These are phyloP conservation scores for Nothocercus julius DNA, from an alignment of 2,113 vertebrate genomes.

Conservation along the genomic window DNA sequence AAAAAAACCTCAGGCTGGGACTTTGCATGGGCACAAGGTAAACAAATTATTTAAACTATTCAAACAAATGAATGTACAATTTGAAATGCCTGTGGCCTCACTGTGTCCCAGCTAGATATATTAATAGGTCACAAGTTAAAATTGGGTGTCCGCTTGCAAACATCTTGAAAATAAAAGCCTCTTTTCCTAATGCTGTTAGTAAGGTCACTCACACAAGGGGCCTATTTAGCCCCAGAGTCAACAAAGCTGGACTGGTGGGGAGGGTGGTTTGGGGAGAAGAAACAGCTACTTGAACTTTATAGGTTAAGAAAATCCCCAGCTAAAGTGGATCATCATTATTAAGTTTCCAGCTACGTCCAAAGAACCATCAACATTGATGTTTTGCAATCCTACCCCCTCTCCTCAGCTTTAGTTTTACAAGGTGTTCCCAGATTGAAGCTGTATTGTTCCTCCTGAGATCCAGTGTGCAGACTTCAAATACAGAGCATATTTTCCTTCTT, in stretches of 20 bases:
- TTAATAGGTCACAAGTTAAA: slow-evolving; percentile 61
- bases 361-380: slow-evolving; percentile 34
- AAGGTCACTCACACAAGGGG: slow-evolving; percentile 5
- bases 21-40: background rate
- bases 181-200: background rate
- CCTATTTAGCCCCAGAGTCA: slow-evolving; percentile 37
- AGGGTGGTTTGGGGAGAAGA: slow-evolving; percentile 46
- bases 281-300: slow-evolving; percentile 68
- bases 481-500: background rate
- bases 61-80: slow-evolving; percentile 35
- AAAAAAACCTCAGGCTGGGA: background rate
- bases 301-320: slow-evolving; percentile 67
- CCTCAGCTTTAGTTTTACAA: slow-evolving; percentile 28
- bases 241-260: slow-evolving; percentile 23
- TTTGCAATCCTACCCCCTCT: background rate
- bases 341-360: slow-evolving; percentile 64
- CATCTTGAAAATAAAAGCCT: slow-evolving; percentile 36
- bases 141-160: slow-evolving; percentile 22
- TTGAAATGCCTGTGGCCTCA: slow-evolving; percentile 53
- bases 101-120: slow-evolving; percentile 25
- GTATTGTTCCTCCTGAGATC: background rate
- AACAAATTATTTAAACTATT: background rate
- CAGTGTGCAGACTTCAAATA: background rate
- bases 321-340: slow-evolving; percentile 48
- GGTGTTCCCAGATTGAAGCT: slow-evolving; percentile 20